These are phyloP conservation scores for Cyclargus thomasi DNA, from an alignment of 1,140 invertebrate species.

Conservation along the genomic window DNA sequence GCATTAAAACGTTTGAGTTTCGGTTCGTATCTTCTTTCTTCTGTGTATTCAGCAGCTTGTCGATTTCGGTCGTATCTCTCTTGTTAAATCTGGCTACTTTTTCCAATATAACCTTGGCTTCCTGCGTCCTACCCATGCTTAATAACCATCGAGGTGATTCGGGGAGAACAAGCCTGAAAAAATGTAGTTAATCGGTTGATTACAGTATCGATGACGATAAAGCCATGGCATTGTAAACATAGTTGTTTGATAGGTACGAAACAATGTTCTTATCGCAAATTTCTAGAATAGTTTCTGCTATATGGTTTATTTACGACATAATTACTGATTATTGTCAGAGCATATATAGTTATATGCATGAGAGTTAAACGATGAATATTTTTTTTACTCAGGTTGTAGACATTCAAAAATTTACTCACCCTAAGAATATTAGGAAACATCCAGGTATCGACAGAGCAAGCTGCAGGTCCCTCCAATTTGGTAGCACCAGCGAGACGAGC, in stretches of 20 bases:
- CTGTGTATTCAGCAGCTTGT: conserved; percentile 76
- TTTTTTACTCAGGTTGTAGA: no score
- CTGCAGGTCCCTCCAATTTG: conserved; percentile 84
- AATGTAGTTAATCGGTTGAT: conserved; percentile 16
- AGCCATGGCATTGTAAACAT: neutral
- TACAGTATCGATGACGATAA: neutral
- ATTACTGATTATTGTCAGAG: no score
- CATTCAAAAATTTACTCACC: conserved; percentile 64
- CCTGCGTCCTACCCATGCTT: conserved; percentile 81
- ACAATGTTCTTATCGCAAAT: neutral
- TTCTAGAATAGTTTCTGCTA: neutral
- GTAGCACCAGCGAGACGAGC: conserved; percentile 81
- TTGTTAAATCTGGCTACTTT: conserved; percentile 81
- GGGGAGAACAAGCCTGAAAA: conserved; percentile 82
- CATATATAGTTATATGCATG: no score
- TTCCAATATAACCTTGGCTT: conserved; percentile 81
- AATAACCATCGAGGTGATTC: conserved; percentile 91
- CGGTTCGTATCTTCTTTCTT: conserved; percentile 53
- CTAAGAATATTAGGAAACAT: conserved; percentile 79
- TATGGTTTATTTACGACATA: no score
- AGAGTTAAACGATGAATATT: no score
- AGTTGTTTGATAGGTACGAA: neutral
- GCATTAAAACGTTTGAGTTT: conserved; percentile 76
- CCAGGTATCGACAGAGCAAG: conserved; percentile 83
- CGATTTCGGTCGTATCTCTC: conserved; percentile 76